phyloP scores from a whole-genome alignment of 2,797 vertebrate species.

The Darevskia nairensis region DNA sequence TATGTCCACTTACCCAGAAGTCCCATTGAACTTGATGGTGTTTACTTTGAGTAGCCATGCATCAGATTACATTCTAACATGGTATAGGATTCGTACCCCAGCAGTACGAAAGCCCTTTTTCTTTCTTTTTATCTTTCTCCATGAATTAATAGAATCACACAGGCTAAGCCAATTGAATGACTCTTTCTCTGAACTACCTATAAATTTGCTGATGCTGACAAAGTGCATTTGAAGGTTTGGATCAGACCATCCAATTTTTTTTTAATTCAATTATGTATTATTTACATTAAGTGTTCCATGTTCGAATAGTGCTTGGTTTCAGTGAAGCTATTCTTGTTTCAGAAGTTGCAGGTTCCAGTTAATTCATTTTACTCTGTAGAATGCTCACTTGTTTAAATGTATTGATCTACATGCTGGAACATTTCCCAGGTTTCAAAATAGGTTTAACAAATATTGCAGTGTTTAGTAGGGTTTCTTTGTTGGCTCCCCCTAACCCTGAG shows the following conservation, averaged over 20 bases:
- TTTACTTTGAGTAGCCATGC: no score
- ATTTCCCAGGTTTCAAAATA: neutral
- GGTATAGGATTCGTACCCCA: no score
- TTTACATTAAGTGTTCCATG: neutral
- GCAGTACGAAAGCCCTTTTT: neutral
- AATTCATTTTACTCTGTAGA: neutral
- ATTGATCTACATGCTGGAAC: neutral
- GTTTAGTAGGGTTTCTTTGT: neutral
- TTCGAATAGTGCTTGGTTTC: neutral
- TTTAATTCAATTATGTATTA: neutral
- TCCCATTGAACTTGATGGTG: no score
- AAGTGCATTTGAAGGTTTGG: no score
- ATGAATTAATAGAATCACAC: neutral
- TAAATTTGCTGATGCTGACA: neutral
- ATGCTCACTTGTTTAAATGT: neutral
- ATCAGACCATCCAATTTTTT: no score
- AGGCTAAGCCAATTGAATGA: neutral
- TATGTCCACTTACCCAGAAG: neutral
- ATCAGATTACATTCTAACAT: no score
- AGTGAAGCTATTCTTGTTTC: neutral
- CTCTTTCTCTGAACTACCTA: neutral
- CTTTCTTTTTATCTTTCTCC: neutral
- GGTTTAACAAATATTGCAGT: neutral
- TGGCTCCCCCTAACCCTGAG: neutral
- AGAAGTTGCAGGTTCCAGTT: neutral